Base-by-base conservation (phyloP, 2,888 invertebrate species). In the Xestia xanthographa region DNA sequence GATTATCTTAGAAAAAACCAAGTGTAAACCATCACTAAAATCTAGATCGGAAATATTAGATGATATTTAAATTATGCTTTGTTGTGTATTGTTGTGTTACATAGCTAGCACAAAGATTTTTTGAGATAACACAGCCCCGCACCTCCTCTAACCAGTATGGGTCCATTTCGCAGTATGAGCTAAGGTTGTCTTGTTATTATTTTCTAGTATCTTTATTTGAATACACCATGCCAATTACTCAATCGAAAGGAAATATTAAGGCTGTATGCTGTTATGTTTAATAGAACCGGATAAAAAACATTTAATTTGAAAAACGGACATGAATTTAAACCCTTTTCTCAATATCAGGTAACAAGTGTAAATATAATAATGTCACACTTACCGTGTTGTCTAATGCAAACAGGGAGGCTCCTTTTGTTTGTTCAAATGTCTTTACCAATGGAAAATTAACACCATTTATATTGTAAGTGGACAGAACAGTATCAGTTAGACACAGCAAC, bases 321-420 rank as follows among this genome's bases (percentile, higher is more conserved):
- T 58, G 29, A 8, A 29, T 58, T 17, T 29, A 29, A 26, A 58
- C 8, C 1, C 17, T 58, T 58, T 60, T 60, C 9, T 58, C 17
- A 29, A 60, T 1, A 6, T 20, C 20, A 29, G 9, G 20, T 60
- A 20, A 34, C 34, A 2, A 26, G 12, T 5, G 26, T 56, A 56
- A 56, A 26, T 56, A 29, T 38, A 11, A 26, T 11, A 68, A 38
- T n/a, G 20, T 1, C 8, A 50, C 20, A 68, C 84, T 86, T 84
- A 98, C 97, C 96, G 97, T 97, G 81, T 98, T 97, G 94, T 98
- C 98, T 87, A 98, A 95, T 41, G 98, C 98, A 97, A 99, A 99
- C 75, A 99, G 95, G 71, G 98, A 98, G 65, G 99, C 99, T 71
- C 99, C 99, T 95, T 98, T 98, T 0, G 99, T 98, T 92, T 98